Conservation (phyloP, 2,113 vertebrate genomes). For the Stegostoma tigrinum region DNA sequence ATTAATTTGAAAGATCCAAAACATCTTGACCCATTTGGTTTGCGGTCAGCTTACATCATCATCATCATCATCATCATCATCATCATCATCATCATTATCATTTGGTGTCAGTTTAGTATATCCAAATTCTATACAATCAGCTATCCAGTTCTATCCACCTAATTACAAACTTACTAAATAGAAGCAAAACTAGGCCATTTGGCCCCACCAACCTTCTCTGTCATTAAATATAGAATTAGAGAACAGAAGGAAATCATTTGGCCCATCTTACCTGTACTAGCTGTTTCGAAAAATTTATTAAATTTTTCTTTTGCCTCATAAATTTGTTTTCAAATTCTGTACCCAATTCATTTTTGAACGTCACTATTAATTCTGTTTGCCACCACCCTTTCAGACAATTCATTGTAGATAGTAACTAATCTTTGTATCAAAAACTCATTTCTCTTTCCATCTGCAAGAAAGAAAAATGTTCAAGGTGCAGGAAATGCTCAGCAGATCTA, state of each 20-base stretch:
- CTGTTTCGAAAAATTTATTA: background rate
- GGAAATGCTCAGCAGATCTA: too few species aligned
- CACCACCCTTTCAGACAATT: background rate
- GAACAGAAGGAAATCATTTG: background rate
- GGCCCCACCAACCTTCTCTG: too few species aligned
- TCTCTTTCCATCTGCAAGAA: background rate
- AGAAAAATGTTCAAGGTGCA: too few species aligned
- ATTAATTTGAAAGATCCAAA: too few species aligned
- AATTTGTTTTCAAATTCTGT: background rate
- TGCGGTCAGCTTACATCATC: background rate
- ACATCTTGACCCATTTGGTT: background rate
- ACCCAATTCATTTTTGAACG: too few species aligned
- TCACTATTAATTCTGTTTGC: background rate
- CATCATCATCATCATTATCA: background rate
- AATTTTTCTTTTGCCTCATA: background rate
- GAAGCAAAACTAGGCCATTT: too few species aligned
- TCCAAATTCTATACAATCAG: too few species aligned
- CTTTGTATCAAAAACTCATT: too few species aligned
- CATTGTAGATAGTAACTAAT: background rate
- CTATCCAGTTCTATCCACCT: too few species aligned
- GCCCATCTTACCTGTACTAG: background rate
- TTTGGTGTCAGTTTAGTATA: background rate
- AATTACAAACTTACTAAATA: background rate
- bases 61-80: background rate
- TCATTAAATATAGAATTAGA: too few species aligned